Conservation (phyloP, 2,797 vertebrate genomes). For the Cichlasoma orientale region DNA sequence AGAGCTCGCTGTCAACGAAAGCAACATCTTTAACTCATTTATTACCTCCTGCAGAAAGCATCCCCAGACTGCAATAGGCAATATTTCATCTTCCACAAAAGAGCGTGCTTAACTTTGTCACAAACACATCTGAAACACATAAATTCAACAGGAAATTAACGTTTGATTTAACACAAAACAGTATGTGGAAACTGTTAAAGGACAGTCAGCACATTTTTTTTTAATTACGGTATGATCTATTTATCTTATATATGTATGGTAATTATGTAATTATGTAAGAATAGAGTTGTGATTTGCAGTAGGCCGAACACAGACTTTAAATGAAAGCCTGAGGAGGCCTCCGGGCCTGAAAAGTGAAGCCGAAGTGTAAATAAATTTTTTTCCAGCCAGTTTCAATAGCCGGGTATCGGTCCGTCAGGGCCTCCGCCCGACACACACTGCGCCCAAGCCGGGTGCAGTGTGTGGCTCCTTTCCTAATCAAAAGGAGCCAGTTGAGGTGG, state of each 20-base stretch:
- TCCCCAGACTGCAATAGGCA: conserved; percentile 28
- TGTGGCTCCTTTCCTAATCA: no score
- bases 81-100: conserved; percentile 52
- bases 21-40: conserved; percentile 68
- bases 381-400: no score
- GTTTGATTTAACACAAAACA: conserved; percentile 5
- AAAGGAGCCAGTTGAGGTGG: no score
- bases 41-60: conserved; percentile 57
- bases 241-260: no score
- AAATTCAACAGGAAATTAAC: conserved; percentile 18
- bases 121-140: conserved; percentile 37
- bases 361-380: no score
- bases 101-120: conserved; percentile 23
- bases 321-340: no score
- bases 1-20: conserved; percentile 59
- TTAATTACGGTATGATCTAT: no score
- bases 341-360: no score
- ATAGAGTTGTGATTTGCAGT: neutral
- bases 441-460: no score
- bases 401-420: no score
- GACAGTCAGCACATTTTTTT: neutral
- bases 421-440: neutral
- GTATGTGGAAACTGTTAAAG: neutral
- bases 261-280: no score
- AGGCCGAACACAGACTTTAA: neutral